A percentile compares a stretch with the other conserved stretches of the same genome.
Evolutionary conservation across 1,140 invertebrate species (phyloP).

Genomic region (Homalodisca vitripennis): DNA sequence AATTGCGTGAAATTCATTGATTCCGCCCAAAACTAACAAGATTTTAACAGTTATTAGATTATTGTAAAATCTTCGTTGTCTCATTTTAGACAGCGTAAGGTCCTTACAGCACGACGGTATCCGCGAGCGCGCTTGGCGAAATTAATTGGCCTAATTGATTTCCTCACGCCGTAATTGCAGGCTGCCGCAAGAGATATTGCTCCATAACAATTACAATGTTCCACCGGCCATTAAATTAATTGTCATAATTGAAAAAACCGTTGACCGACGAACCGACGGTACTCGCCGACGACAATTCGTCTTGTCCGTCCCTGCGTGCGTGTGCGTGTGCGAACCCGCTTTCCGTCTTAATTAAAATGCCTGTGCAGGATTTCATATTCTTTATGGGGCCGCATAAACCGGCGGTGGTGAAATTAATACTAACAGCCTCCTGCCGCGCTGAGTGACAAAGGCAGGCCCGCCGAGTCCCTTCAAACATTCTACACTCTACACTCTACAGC

Average conservation of each 20-base stretch:
- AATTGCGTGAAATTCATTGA: too few relatives aligned
- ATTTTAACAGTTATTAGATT: too few relatives aligned
- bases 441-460: background rate
- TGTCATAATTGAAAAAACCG: conserved; percentile 11
- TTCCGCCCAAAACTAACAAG: too few relatives aligned
- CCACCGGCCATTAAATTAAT: background rate
- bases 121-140: background rate
- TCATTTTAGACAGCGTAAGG: too few relatives aligned
- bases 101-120: too few relatives aligned
- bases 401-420: conserved; percentile 18
- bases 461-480: background rate
- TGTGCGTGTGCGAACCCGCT: background rate
- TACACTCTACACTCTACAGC: background rate
- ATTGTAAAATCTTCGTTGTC: too few relatives aligned
- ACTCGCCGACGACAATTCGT: background rate
- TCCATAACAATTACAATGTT: conserved; percentile 12
- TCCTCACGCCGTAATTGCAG: conserved; percentile 10
- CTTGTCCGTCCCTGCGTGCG: background rate
- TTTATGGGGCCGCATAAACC: conserved; percentile 18
- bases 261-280: background rate
- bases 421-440: background rate
- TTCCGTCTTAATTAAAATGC: conserved; percentile 26
- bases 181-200: background rate
- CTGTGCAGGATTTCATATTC: conserved; percentile 10
- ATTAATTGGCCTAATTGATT: conserved; percentile 26